Conservation (phyloP, 2,113 vertebrate genomes). For the Apteryx mantelli region DNA sequence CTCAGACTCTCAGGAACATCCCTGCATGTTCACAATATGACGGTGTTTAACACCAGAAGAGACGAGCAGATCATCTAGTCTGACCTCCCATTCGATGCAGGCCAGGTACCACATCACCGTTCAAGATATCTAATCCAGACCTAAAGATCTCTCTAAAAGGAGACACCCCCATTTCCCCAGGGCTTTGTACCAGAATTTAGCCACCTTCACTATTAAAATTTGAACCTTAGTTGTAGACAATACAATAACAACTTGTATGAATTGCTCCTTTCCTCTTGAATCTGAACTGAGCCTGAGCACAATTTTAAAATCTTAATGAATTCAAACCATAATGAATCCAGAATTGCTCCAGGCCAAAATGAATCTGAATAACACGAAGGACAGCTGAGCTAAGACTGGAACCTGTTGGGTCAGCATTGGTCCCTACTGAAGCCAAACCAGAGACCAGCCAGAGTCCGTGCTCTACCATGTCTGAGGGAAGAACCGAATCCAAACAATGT, state of each 20-base stretch:
- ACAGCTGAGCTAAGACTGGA: background rate
- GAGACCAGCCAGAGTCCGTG: background rate
- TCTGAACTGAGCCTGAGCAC: background rate
- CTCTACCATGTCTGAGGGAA: background rate
- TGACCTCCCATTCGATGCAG: background rate
- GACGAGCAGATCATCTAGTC: background rate
- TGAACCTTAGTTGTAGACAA: background rate
- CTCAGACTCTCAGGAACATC: background rate
- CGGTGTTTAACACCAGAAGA: background rate
- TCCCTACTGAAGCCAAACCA: background rate
- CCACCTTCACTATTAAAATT: too few relatives aligned
- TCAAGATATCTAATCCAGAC: background rate
- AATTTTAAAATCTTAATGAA: background rate
- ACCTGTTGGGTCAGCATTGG: background rate
- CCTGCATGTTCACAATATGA: rapidly evolving
- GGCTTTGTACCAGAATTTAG: background rate
- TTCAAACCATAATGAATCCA: background rate
- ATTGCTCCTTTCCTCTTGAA: background rate
- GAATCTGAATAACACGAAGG: background rate
- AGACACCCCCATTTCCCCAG: background rate
- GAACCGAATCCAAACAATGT: too few relatives aligned
- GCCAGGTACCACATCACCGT: background rate
- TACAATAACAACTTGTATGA: background rate
- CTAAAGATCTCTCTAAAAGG: background rate
- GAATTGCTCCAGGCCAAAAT: background rate